These are phyloP conservation scores for Scolopax rusticola DNA, from an alignment of 2,797 vertebrate genomes.

Conservation along the genomic window DNA sequence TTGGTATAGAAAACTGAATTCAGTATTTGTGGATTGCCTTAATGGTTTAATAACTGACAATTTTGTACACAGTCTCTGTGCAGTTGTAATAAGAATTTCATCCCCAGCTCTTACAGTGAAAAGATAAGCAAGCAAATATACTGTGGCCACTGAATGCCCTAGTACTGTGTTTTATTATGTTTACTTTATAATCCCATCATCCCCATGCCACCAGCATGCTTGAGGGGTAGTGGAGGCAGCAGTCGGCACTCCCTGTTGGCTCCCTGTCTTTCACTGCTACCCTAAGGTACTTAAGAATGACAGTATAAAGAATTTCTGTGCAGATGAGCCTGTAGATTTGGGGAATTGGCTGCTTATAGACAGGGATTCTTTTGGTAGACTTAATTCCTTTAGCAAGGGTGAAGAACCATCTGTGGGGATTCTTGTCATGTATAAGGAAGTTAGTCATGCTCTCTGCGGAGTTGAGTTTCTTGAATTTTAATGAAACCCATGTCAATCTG, in stretches of 20 bases:
- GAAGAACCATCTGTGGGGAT: constrained; percentile 80
- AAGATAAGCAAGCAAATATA: constrained; percentile 72
- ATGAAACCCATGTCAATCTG: constrained; percentile 80
- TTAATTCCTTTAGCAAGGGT: constrained; percentile 82
- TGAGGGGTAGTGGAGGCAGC: constrained; percentile 79
- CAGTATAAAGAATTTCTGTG: constrained; percentile 85
- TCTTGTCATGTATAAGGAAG: constrained; percentile 82
- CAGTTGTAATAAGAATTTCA: constrained; percentile 69
- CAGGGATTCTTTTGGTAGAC: constrained; percentile 79
- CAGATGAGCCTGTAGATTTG: constrained; percentile 82
- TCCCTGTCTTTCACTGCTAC: constrained; percentile 81
- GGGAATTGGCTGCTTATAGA: constrained; percentile 81
- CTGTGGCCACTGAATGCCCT: constrained; percentile 70
- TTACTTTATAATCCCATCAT: constrained; percentile 82
- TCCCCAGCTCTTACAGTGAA: constrained; percentile 41
- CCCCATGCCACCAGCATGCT: constrained; percentile 77
- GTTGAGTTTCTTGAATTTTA: constrained; percentile 82
- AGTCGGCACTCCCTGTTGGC: constrained; percentile 71
- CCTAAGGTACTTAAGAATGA: constrained; percentile 84
- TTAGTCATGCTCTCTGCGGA: constrained; percentile 79
- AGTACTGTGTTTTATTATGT: constrained; percentile 80
- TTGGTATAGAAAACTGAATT: constrained; percentile 64
- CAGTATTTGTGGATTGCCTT: constrained; percentile 63
- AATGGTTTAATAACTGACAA: constrained; percentile 75
- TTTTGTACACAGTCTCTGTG: constrained; percentile 46